phyloP scores from a whole-genome alignment of 2,113 vertebrate species.

The Aix galericulata region DNA sequence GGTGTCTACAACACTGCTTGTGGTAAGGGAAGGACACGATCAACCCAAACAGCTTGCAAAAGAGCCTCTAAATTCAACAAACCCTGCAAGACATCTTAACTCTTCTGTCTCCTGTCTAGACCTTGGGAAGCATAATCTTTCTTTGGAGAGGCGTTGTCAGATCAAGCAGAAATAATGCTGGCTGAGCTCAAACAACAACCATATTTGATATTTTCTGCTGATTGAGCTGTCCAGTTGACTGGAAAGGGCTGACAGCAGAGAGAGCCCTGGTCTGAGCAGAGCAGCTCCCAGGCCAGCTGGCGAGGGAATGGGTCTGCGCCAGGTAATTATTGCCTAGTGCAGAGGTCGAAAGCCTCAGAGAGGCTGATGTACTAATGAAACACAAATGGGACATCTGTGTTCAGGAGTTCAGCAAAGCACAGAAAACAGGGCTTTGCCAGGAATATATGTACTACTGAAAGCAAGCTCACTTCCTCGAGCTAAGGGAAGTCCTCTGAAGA shows the following conservation, averaged over 20 bases:
- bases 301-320: constrained; percentile 75
- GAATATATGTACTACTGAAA: constrained; percentile 22
- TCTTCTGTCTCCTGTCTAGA: neutral
- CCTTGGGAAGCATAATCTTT: constrained; percentile 11
- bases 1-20: neutral
- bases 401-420: constrained; percentile 80
- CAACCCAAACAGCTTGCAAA: neutral
- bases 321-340: constrained; percentile 85
- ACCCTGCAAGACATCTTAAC: neutral
- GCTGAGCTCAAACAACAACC: constrained; percentile 6
- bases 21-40: neutral
- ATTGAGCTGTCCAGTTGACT: constrained; percentile 79
- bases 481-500: constrained; percentile 16
- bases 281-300: constrained; percentile 85
- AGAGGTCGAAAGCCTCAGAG: constrained; percentile 81
- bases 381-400: constrained; percentile 86
- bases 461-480: constrained; percentile 6
- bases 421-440: constrained; percentile 73
- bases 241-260: constrained; percentile 82
- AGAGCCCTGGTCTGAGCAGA: constrained; percentile 79
- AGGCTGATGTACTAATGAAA: constrained; percentile 80
- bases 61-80: constrained; percentile 16
- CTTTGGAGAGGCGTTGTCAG: constrained; percentile 17
- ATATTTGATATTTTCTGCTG: constrained; percentile 65
- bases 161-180: constrained; percentile 4